A percentile compares a stretch with the other conserved stretches of the same genome.
phyloP scores from a whole-genome alignment of 2,888 invertebrate genomes.

The Nebria salina region DNA sequence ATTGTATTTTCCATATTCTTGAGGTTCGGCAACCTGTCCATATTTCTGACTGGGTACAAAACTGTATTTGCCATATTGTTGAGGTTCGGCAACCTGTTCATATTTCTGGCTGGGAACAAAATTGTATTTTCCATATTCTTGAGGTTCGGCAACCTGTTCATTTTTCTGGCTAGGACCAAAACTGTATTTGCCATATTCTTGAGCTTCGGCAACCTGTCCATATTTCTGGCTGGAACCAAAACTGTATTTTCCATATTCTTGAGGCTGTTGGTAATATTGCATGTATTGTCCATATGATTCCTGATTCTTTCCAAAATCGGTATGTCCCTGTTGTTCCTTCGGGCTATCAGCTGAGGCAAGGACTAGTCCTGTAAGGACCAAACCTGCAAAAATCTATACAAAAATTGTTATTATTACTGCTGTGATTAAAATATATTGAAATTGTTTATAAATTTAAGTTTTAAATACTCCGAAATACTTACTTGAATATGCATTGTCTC shows the following conservation, averaged over 20 bases:
- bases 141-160: background rate
- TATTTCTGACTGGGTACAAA: too few species aligned
- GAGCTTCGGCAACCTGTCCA: background rate
- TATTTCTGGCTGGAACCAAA: background rate
- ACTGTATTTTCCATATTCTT: background rate
- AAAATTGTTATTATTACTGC: background rate
- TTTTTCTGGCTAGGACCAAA: background rate
- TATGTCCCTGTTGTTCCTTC: conserved; percentile 8
- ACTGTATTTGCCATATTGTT: background rate
- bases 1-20: background rate
- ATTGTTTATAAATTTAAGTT: too few species aligned
- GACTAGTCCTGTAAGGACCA: conserved; percentile 39
- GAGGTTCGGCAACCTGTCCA: too few species aligned
- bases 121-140: conserved; percentile 1
- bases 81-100: background rate
- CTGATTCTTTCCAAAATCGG: background rate
- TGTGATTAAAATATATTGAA: too few species aligned
- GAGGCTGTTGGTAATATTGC: background rate
- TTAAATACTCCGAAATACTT: background rate
- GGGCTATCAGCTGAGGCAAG: conserved; percentile 27
- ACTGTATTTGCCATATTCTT: background rate
- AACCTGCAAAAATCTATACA: conserved; percentile 34
- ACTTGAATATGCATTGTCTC: background rate
- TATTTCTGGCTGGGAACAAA: background rate
- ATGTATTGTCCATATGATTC: background rate